A percentile compares a stretch with the other conserved stretches of the same genome.
Evolutionary conservation across 2,797 vertebrate genomes (phyloP).

Genomic region (Hoplostethus mediterraneus): DNA sequence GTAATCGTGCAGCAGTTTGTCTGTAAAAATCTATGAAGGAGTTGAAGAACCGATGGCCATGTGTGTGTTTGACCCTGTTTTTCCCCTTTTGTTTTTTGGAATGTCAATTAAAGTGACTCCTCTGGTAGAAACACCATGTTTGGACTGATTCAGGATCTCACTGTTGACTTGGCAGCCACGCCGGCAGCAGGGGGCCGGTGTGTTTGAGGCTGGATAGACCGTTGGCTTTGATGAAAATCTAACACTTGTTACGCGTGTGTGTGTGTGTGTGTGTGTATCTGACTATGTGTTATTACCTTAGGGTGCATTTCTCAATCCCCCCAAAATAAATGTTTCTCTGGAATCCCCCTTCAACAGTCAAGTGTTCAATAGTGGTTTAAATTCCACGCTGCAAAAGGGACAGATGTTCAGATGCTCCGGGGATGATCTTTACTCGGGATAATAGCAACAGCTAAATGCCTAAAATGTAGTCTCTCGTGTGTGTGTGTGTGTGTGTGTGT

Average conservation of each 20-base stretch:
- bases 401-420: conserved; percentile 62
- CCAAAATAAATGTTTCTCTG: conserved; percentile 6
- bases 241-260: background rate
- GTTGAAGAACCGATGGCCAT: background rate
- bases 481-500: conserved; percentile 22
- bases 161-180: too few relatives aligned
- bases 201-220: conserved; percentile 5
- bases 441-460: conserved; percentile 46
- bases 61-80: background rate
- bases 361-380: conserved; percentile 12
- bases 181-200: too few relatives aligned
- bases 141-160: background rate
- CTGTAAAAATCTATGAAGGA: too few relatives aligned
- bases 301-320: background rate
- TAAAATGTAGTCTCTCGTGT: conserved; percentile 45
- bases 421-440: conserved; percentile 21
- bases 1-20: too few relatives aligned
- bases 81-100: background rate
- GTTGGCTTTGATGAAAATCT: conserved; percentile 2
- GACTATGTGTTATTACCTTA: conserved; percentile 11
- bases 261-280: conserved; percentile 4
- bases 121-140: background rate
- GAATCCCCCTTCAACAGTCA: conserved; percentile 54
- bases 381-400: conserved; percentile 40
- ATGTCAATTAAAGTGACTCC: background rate